phyloP scores from a whole-genome alignment of 2,888 invertebrate genomes.

The Drosophila mercatorum region DNA sequence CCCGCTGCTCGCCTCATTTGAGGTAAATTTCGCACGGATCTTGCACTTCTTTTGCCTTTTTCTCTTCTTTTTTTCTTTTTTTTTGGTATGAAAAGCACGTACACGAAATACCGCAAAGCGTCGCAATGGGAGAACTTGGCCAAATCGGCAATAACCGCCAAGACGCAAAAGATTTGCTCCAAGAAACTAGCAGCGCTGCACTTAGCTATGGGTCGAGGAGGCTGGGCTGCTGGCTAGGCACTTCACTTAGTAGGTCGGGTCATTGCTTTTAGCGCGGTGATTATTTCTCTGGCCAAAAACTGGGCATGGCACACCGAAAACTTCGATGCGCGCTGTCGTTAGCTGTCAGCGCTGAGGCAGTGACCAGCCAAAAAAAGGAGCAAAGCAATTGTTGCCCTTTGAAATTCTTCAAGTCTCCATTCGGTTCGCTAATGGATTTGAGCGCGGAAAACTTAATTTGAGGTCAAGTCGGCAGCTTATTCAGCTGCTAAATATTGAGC shows the following conservation, averaged over 20 bases:
- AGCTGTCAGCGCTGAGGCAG: conserved; percentile 46
- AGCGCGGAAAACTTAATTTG: conserved; percentile 58
- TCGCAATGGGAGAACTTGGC: conserved; percentile 30
- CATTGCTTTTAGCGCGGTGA: conserved; percentile 70
- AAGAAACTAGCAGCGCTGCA: conserved; percentile 46
- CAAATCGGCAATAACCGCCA: conserved; percentile 36
- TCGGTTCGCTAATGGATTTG: conserved; percentile 56
- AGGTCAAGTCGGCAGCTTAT: conserved; percentile 36
- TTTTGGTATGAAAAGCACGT: conserved; percentile 70
- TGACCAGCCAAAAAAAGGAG: conserved; percentile 49
- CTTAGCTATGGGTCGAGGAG: conserved; percentile 13
- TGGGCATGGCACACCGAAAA: conserved; percentile 2
- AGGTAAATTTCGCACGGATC: conserved; percentile 61
- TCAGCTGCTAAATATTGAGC: conserved; percentile 49
- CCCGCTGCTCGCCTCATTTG: conserved; percentile 26
- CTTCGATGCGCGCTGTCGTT: conserved; percentile 56
- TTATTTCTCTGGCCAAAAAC: conserved; percentile 51
- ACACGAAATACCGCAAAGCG: conserved; percentile 68
- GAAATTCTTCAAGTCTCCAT: conserved; percentile 40
- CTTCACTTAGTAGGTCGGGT: conserved; percentile 56
- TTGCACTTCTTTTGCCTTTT: conserved; percentile 14
- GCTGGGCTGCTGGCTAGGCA: conserved; percentile 5
- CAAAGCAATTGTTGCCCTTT: conserved; percentile 50
- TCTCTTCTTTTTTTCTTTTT: conserved; percentile 27
- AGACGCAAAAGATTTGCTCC: conserved; percentile 52